Evolutionary conservation across 2,113 vertebrate species (phyloP), one percentile per base, ranked within the genome.

Genomic region (Mola mola): DNA sequence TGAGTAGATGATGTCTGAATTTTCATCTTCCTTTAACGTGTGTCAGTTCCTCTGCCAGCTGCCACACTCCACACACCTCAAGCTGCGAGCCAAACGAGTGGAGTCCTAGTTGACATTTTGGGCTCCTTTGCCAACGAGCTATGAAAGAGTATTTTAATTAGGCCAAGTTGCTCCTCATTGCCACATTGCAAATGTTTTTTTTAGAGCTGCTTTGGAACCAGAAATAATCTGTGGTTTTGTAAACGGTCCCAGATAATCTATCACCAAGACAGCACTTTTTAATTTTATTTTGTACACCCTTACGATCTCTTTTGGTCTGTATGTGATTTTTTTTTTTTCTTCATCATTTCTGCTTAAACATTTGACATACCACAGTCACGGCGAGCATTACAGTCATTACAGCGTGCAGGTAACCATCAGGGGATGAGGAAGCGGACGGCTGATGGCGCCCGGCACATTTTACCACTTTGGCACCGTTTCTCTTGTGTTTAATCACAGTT

Each of bases 121-220:
- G 44, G 12, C 52, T 63, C 43, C 15, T 46, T 40, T 52, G 44
- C 58, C 67, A 76, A 36, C 44, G 16, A 53, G 52, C 21, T 55
- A 64, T 57, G 72, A 82, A 56, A 16, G 53, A 42, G 64, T 52
- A 25, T 41, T 65, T 68, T 74, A 74, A 86, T 79, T 67, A 59
- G 62, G 51, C 56, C 8, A 61, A 60, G 50, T 49, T 69, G 61
- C 33, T 46, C 19, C 42, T 66, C 22, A 15, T 41, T 48, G 48
- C 60, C 68, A 76, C 44, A 76, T 40, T 48, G 56, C 64, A 65
- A 28, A 33, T 4, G 36, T 55, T n/a, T 17, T 69, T 43, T 53
- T 33, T 50, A 59, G 43, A 63, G 47, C 72, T 58, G 46, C 46
- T 58, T 56, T 60, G 49, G 48, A 60, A 68, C 21, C 25, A 58